A percentile compares a stretch with the other conserved stretches of the same genome.
Conservation (phyloP, 2,888 invertebrate genomes). For the Habrosyne pyritoides region DNA sequence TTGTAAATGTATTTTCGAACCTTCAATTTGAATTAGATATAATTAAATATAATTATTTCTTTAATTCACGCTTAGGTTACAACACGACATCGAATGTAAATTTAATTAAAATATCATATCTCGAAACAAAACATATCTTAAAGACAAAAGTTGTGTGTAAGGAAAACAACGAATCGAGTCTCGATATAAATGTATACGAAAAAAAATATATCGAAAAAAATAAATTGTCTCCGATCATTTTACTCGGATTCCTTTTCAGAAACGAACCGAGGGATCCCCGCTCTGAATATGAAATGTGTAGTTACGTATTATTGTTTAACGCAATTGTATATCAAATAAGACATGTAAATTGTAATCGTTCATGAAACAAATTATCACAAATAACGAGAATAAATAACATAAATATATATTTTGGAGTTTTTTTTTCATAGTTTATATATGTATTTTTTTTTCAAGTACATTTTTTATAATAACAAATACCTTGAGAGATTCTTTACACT, state of each 20-base stretch:
- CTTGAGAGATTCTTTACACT: too few relatives aligned
- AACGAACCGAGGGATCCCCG: neutral
- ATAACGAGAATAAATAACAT: constrained; percentile 72
- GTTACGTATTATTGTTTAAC: constrained; percentile 67
- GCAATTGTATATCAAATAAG: constrained; percentile 69
- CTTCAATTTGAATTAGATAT: constrained; percentile 45
- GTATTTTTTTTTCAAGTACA: neutral
- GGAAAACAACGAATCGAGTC: constrained; percentile 63
- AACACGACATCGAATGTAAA: constrained; percentile 45
- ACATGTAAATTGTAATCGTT: constrained; percentile 79
- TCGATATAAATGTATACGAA: constrained; percentile 75
- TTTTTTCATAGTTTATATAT: constrained; percentile 26
- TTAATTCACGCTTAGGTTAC: constrained; percentile 30
- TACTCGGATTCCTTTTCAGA: neutral
- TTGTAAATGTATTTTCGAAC: constrained; percentile 52
- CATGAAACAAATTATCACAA: constrained; percentile 68
- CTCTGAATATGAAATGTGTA: constrained; percentile 64
- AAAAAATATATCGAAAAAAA: constrained; percentile 52
- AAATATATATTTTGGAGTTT: constrained; percentile 45
- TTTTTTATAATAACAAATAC: neutral
- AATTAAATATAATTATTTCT: constrained; percentile 19
- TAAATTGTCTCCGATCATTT: constrained; percentile 50
- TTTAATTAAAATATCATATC: constrained; percentile 70
- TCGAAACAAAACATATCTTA: constrained; percentile 77
- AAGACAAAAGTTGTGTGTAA: constrained; percentile 51